Evolutionary conservation across 2,888 invertebrate genomes (phyloP), one percentile per base, ranked within the genome.

Genomic region (Pseudeuparius sepicola): DNA sequence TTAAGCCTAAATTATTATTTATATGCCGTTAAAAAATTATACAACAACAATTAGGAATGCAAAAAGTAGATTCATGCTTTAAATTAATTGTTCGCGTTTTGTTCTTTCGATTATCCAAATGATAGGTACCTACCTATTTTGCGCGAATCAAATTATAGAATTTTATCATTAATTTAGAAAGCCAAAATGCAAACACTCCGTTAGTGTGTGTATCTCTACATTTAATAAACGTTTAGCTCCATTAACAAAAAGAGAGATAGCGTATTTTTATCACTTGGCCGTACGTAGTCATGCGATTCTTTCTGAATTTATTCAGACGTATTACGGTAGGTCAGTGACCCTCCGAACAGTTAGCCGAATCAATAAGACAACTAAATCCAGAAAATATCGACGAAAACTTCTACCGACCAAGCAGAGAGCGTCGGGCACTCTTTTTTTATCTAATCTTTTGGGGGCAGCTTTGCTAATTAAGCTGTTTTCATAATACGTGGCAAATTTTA

Each of bases 271-370:
- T 42, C 39, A 39, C 39, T 39, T 26, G 35, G 18, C 33, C 34
- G n/a, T n/a, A n/a, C 31, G 27, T 45, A 48, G 46, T 48, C 49
- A 48, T 48, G 48, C 52, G 37, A 52, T 51, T 53, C 52, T 52
- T 51, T 49, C 45, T 42, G 49, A 53, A 52, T 49, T 52, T 54
- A 54, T 52, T 52, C 52, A 52, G 50, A 52, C 50, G 49, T 50
- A 54, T 54, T 53, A 47, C 45, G 45, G 47, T 53, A 55, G 54
- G 55, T 54, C 55, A 52, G 52, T 48, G 51, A 53, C 51, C 54
- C 41, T 42, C 32, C 41, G 33, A 46, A 48, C 51, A 49, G 48
- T 53, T 44, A 42, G 40, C 53, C 53, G 47, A 55, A 55, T 54
- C 55, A 42, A 53, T 52, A 52, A 37, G 40, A 44, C 40, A 46